phyloP scores from a whole-genome alignment of 2,113 vertebrate species.

The Cettia cetti region DNA sequence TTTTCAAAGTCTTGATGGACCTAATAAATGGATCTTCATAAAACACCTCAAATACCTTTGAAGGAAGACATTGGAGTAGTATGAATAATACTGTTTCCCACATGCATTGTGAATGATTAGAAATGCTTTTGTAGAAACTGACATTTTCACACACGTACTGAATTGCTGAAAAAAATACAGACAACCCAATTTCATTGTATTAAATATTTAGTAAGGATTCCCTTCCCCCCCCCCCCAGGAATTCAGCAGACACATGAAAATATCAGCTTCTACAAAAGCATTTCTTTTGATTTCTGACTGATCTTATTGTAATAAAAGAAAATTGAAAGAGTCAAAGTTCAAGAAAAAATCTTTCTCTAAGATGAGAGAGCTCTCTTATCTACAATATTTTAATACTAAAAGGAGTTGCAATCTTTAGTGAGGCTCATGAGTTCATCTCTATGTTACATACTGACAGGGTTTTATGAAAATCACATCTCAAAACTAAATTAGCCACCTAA shows the following conservation, averaged over 20 bases:
- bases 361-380: not conserved
- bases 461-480: not conserved
- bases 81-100: not conserved
- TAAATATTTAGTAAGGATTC: not conserved
- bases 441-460: not conserved
- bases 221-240: rapidly evolving
- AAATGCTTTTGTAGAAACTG: not conserved
- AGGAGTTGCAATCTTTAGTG: not conserved
- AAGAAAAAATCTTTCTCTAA: not conserved
- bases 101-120: not conserved
- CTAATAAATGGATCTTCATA: not conserved
- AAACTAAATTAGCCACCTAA: not conserved
- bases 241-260: not conserved
- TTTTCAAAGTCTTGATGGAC: not conserved
- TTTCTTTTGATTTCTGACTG: not conserved
- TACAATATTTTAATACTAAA: not conserved
- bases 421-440: not conserved
- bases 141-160: not conserved
- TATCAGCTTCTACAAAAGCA: not conserved
- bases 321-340: not conserved
- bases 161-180: not conserved
- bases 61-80: not conserved
- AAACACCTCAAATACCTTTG: not conserved
- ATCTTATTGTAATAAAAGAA: not conserved
- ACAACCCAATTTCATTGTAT: not conserved